Evolutionary conservation across 2,888 invertebrate species (phyloP).

Genomic region (Agonopterix subpropinquella): DNA sequence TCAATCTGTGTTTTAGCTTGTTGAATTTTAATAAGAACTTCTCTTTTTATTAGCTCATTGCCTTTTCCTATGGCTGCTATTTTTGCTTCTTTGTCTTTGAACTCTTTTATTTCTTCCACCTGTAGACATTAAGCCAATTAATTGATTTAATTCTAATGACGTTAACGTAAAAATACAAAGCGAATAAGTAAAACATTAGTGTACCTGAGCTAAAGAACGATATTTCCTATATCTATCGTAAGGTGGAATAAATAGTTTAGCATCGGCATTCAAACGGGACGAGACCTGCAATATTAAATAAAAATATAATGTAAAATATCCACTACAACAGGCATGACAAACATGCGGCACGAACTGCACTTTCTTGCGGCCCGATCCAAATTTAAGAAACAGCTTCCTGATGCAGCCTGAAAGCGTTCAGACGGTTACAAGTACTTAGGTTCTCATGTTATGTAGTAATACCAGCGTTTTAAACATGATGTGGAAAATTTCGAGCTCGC

Average conservation of each 20-base stretch:
- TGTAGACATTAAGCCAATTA: conserved; percentile 22
- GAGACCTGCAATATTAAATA: conserved; percentile 28
- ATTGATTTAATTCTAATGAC: neutral
- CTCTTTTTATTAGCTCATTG: conserved; percentile 43
- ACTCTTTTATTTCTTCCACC: conserved; percentile 48
- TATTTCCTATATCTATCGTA: conserved; percentile 55
- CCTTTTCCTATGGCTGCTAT: conserved; percentile 44
- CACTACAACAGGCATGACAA: neutral
- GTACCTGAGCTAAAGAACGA: conserved; percentile 46
- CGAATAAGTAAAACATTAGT: no score
- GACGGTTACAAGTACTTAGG: no score
- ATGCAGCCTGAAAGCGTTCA: no score
- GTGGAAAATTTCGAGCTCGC: no score
- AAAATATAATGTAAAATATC: conserved; percentile 1
- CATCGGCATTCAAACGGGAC: conserved; percentile 42
- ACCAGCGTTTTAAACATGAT: no score
- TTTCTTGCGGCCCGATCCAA: no score
- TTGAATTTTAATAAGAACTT: conserved; percentile 43
- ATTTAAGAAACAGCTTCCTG: no score
- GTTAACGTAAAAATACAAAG: no score
- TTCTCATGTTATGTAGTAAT: no score
- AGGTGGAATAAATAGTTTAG: conserved; percentile 53
- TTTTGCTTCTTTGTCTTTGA: conserved; percentile 50
- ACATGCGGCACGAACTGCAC: no score
- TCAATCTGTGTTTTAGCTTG: conserved; percentile 30